A percentile compares a stretch with the other conserved stretches of the same genome.
Evolutionary conservation across 2,797 vertebrate genomes (phyloP).

Genomic region (Enteromius unitaeniatus): DNA sequence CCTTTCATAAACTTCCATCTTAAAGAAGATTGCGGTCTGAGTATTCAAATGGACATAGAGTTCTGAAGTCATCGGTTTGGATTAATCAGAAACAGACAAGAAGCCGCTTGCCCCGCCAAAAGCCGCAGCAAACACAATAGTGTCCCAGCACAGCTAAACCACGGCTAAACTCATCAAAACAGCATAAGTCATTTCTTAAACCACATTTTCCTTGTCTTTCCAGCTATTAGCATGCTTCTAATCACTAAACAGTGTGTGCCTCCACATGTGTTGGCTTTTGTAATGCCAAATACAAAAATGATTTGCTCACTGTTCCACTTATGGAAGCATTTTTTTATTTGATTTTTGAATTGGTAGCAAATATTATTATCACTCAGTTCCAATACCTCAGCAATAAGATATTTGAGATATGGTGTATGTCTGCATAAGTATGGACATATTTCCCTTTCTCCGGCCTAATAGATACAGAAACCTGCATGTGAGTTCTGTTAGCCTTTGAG

Average conservation of each 20-base stretch:
- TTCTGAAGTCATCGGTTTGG: constrained; percentile 50
- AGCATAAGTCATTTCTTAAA: constrained; percentile 27
- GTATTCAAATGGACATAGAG: constrained; percentile 42
- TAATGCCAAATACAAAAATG: constrained; percentile 41
- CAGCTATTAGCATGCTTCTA: background rate
- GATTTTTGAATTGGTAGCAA: constrained; percentile 1
- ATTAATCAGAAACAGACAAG: constrained; percentile 55
- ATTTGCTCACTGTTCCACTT: constrained; percentile 62
- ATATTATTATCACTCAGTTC: constrained; percentile 27
- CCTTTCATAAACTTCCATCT: constrained; percentile 30
- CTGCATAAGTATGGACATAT: constrained; percentile 13
- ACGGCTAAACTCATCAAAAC: constrained; percentile 40
- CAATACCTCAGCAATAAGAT: constrained; percentile 36
- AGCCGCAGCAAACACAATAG: constrained; percentile 27
- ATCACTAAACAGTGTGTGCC: constrained; percentile 6
- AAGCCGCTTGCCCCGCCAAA: constrained; percentile 15
- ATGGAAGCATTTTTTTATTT: constrained; percentile 47
- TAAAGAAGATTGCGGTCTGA: constrained; percentile 23
- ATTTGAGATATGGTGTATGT: constrained; percentile 35
- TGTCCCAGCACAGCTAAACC: constrained; percentile 26
- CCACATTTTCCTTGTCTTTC: constrained; percentile 31
- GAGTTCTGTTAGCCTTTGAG: constrained; percentile 27
- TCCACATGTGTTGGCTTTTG: background rate
- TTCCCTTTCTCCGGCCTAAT: constrained; percentile 36
- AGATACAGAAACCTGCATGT: constrained; percentile 35